These are phyloP conservation scores for Metalampra italica DNA, from an alignment of 2,888 invertebrate species.

Conservation along the genomic window DNA sequence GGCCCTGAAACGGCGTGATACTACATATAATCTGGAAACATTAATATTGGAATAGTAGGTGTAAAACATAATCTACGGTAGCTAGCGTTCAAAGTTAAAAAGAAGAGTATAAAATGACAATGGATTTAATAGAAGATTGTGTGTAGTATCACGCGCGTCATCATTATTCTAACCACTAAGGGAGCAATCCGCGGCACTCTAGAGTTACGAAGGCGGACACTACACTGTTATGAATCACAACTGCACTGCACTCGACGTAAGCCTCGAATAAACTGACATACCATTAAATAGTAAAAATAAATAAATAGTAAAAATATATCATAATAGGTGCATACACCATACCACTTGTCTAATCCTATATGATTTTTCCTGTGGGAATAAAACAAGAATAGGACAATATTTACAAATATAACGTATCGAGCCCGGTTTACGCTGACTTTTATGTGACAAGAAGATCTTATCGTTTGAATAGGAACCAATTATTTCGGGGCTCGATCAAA, in stretches of 20 bases:
- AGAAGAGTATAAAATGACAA: background rate
- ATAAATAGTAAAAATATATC: too few species aligned
- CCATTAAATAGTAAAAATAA: too few species aligned
- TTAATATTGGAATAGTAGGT: background rate
- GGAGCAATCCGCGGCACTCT: conserved; percentile 64
- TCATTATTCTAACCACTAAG: conserved; percentile 67
- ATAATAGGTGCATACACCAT: too few species aligned
- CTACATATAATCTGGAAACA: conserved; percentile 35
- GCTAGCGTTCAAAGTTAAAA: conserved; percentile 1
- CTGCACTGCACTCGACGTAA: conserved; percentile 27
- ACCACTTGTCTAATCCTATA: too few species aligned
- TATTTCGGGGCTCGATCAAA: too few species aligned
- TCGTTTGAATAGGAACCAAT: too few species aligned
- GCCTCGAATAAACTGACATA: conserved; percentile 8
- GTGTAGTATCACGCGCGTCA: conserved; percentile 46
- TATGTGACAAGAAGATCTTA: too few species aligned
- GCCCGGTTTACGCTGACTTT: too few species aligned
- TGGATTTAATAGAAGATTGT: conserved; percentile 28
- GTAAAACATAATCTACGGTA: background rate
- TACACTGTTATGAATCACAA: conserved; percentile 54
- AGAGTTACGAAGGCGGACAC: conserved; percentile 68
- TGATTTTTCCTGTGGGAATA: too few species aligned
- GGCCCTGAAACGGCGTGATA: conserved; percentile 56
- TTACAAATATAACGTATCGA: too few species aligned
- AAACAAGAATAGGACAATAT: too few species aligned